A percentile compares a stretch with the other conserved stretches of the same genome.
Conservation (phyloP, 2,113 vertebrate species). For the Parus major region DNA sequence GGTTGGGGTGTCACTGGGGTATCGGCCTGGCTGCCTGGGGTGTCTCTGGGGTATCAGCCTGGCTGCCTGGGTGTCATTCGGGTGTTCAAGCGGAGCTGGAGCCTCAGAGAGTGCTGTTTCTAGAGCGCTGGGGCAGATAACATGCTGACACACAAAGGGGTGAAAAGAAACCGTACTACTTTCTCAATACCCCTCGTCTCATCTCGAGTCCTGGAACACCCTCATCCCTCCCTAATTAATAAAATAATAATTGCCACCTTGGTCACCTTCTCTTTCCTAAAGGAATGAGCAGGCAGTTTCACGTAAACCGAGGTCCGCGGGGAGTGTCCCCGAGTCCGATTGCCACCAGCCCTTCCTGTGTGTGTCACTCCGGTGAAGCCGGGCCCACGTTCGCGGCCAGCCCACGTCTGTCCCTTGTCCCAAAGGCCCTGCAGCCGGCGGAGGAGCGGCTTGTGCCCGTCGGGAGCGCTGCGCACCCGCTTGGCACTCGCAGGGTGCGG, state of each 20-base stretch:
- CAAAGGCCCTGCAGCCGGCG: background rate
- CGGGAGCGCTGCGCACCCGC: background rate
- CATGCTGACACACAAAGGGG: rapidly evolving
- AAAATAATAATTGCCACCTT: background rate
- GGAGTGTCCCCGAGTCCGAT: background rate
- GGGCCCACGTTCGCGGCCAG: background rate
- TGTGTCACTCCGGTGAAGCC: background rate
- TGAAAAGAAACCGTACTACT: background rate
- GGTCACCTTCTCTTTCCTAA: background rate
- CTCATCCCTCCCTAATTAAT: background rate
- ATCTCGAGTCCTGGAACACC: background rate
- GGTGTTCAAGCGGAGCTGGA: background rate
- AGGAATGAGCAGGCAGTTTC: background rate
- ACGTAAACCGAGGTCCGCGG: background rate
- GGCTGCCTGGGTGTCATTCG: background rate
- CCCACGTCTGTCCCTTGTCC: background rate
- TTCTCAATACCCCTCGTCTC: background rate
- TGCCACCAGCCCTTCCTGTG: background rate
- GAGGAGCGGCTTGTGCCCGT: background rate
- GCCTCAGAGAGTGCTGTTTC: background rate
- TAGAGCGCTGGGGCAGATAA: background rate
- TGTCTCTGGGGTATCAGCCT: background rate
- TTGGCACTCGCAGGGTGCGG: background rate
- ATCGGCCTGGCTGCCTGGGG: background rate
- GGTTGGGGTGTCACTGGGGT: background rate